Conservation (phyloP, 1,140 invertebrate genomes). For the Diachasma alloeum region DNA sequence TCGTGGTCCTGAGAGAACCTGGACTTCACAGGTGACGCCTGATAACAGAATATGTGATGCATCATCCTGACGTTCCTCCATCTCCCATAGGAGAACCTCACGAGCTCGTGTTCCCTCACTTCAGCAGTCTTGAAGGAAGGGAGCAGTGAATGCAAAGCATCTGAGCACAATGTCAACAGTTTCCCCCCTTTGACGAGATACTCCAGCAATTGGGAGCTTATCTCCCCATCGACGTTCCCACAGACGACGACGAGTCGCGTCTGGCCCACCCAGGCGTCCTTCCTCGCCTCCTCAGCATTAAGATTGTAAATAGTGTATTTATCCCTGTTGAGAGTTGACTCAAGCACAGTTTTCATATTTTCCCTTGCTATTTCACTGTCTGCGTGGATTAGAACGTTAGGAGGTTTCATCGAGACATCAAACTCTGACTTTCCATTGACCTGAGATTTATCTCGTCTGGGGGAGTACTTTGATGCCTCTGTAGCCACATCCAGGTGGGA, state of each 20-base stretch:
- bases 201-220: constrained; percentile 74
- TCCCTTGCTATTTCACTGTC: constrained; percentile 78
- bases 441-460: background rate
- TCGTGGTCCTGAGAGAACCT: constrained; percentile 79
- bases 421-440: background rate
- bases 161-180: constrained; percentile 84
- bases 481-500: background rate
- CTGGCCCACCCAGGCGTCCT: constrained; percentile 76
- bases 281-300: constrained; percentile 68
- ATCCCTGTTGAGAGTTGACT: constrained; percentile 74
- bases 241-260: constrained; percentile 80
- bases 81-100: constrained; percentile 81
- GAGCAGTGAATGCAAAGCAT: constrained; percentile 78
- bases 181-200: constrained; percentile 79
- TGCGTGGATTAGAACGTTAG: constrained; percentile 84
- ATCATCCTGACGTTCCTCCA: constrained; percentile 86
- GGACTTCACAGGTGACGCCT: constrained; percentile 80
- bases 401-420: constrained; percentile 69
- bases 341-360: constrained; percentile 74
- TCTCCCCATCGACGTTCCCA: constrained; percentile 73
- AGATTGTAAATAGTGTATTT: constrained; percentile 82
- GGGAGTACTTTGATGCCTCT: background rate
- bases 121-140: constrained; percentile 84
- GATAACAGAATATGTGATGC: constrained; percentile 88
- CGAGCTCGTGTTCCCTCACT: constrained; percentile 82